Base-by-base conservation (phyloP, 2,113 vertebrate species). In the Callocephalon fimbriatum region DNA sequence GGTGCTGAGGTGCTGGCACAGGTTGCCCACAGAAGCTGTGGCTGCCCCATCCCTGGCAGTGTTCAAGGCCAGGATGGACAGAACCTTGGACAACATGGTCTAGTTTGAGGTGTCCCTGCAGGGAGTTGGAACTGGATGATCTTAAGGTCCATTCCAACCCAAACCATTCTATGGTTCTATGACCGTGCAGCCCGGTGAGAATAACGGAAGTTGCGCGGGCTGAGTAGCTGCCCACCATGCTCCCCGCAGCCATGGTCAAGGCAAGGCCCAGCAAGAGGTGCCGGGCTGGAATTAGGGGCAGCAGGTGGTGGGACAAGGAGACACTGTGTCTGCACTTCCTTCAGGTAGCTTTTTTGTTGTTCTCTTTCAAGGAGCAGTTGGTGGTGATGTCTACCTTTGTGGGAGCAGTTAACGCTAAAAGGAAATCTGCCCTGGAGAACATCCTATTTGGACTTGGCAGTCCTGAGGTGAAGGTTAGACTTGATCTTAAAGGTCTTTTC, bases 131-230 rank as follows among this genome's bases (percentile, higher is more conserved):
- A n/a, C 20, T 22, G 56, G 56, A n/a, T 22, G 32, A n/a, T n/a
- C 20, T 58, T 22, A n/a, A 58, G 20, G 32, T 58, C 32, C 13
- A 22, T 58, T 22, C 32, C 32, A 58, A 35, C 56, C 20, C 20
- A n/a, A n/a, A 58, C 56, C 56, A 35, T 22, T 22, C 32, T 32
- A 32, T n/a, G 54, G n/a, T 21, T n/a, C 54, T n/a, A n/a, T n/a
- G 32, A 7, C 16, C 6, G 12, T 3, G 15, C 3, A 27, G 22
- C 27, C 22, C 2, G 14, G 26, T 8, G 56, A 29, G n/a, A 20
- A 7, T 18, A 59, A 4, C 1, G 1, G 10, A n/a, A 40, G 15
- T 18, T 0, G 0, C 0, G 0, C 1, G 20, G 44, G 56, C 17
- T 0, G 1, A 27, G 3, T 2, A 32, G 2, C 3, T 42, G 85